These are phyloP conservation scores for Solenopsis fugax DNA, from an alignment of 1,140 invertebrate genomes.

Conservation along the genomic window DNA sequence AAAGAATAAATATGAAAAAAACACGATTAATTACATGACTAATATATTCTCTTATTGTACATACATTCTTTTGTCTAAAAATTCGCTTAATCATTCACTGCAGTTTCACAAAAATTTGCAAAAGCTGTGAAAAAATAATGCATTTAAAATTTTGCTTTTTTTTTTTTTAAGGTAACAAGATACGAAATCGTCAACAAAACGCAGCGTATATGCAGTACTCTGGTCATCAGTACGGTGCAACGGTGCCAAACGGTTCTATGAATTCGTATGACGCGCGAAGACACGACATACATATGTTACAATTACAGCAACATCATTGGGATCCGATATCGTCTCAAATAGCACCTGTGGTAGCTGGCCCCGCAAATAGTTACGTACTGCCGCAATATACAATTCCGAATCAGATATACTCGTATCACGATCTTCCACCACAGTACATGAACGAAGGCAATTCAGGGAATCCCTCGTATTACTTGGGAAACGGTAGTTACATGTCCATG, in stretches of 20 bases:
- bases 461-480: constrained; percentile 15
- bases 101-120: background rate
- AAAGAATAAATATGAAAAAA: background rate
- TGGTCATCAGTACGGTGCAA: background rate
- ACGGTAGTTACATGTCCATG: background rate
- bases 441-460: constrained; percentile 7
- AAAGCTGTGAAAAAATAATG: background rate
- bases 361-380: background rate
- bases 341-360: background rate
- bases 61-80: background rate
- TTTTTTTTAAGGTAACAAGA: background rate
- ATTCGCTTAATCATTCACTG: background rate
- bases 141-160: background rate
- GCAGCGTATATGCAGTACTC: background rate
- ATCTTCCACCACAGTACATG: background rate
- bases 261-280: background rate
- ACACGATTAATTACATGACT: background rate
- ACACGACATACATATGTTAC: background rate
- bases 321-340: constrained; percentile 10
- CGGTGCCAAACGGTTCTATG: background rate
- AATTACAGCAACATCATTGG: constrained; percentile 11
- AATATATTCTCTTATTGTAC: background rate
- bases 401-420: constrained; percentile 5
- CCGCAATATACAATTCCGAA: background rate
- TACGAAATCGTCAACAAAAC: constrained; percentile 22